Base-by-base conservation (phyloP, 1,140 invertebrate genomes). In the Ceratitis capitata region DNA sequence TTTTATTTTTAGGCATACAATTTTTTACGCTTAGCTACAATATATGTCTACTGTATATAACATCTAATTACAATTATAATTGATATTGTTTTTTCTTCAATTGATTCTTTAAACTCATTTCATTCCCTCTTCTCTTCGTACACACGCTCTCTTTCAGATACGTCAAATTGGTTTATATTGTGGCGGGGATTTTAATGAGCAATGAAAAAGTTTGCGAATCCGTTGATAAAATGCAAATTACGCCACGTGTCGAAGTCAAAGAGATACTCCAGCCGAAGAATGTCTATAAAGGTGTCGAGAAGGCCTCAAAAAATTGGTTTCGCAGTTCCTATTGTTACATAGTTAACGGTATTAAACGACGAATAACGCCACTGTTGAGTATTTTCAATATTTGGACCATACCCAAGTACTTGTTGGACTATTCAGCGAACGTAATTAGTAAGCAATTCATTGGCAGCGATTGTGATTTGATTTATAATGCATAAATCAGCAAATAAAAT, bases 391-490 rank as follows among this genome's bases (percentile, higher is more conserved):
- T 91, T 1, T 91, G 90, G 90, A 89, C 90, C 26, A 90, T 91
- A 64, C 89, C 90, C 83, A 91, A 91, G 69, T 89, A 87, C 16
- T 16, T 91, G 1, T 69, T 91, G 32, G 88, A 89, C 26, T 88
- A 84, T 49, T 87, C 90, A n/a, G 88, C 90, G 51, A 89, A 88
- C 78, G 89, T 88, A 23, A 88, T 91, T 42, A 89, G 88, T 87
- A 87, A 87, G 45, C 89, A 89, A 86, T 87, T 91, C 85, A 83
- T 91, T 12, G 89, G 88, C 78, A 91, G 88, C 86, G 90, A 91
- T 89, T 91, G 90, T 91, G 90, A 91, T 91, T 83, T 91, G 86
- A 91, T 91, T 86, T 91, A 91, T 86, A 91, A 91, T 89, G 89
- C 83, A 35, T 47, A 47, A 42, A 14, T 47, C 26, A 14, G 14